Percentiles rank a stretch among this genome's conserved stretches.
These are phyloP conservation scores for Cyclina sinensis DNA, from an alignment of 1,140 invertebrate genomes.

Conservation along the genomic window DNA sequence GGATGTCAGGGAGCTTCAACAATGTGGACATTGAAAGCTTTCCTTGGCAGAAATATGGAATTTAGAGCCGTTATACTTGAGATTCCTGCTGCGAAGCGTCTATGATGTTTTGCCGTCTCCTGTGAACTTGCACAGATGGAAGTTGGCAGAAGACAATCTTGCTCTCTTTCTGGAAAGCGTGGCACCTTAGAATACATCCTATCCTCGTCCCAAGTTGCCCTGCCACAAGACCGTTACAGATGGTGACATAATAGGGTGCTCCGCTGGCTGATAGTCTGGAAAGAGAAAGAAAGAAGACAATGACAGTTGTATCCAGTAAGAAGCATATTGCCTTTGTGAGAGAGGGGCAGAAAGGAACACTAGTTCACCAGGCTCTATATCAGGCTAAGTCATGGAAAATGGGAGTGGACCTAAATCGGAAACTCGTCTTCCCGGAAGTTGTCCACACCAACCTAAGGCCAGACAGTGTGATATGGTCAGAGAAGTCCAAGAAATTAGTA, in stretches of 20 bases:
- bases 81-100: conserved; percentile 18
- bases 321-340: too few relatives aligned
- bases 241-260: too few relatives aligned
- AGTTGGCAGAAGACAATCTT: background rate
- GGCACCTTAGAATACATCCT: too few relatives aligned
- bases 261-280: too few relatives aligned
- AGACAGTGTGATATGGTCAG: conserved; percentile 8
- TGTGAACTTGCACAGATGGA: conserved; percentile 8
- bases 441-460: conserved; percentile 6
- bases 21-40: conserved; percentile 19
- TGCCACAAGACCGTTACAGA: too few relatives aligned
- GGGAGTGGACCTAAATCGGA: too few relatives aligned
- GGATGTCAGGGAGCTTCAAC: background rate
- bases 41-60: conserved; percentile 23
- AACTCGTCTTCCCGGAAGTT: background rate
- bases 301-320: too few relatives aligned
- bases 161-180: background rate
- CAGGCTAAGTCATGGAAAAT: too few relatives aligned
- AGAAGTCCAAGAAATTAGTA: conserved; percentile 28
- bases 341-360: too few relatives aligned
- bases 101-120: conserved; percentile 39
- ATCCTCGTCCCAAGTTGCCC: too few relatives aligned
- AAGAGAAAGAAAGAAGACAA: too few relatives aligned
- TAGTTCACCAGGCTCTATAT: background rate
- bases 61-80: background rate